A percentile compares a stretch with the other conserved stretches of the same genome.
phyloP scores from a whole-genome alignment of 2,888 invertebrate genomes.

The Hydropsyche betteni region DNA sequence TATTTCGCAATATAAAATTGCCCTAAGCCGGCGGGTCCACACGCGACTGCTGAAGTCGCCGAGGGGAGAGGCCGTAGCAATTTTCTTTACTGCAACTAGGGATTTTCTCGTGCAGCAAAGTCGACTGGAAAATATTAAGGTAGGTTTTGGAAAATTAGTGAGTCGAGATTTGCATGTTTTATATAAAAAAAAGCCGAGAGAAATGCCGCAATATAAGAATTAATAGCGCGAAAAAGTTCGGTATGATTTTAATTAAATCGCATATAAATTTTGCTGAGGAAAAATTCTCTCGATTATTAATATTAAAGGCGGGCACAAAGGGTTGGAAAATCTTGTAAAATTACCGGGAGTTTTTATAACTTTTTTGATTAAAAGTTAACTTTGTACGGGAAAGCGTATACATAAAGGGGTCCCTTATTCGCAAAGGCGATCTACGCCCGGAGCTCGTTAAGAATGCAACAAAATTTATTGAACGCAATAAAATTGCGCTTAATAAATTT shows the following conservation, averaged over 20 bases:
- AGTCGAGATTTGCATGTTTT: too few relatives aligned
- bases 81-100: slow-evolving; percentile 11
- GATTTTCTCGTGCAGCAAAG: not conserved
- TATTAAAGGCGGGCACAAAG: slow-evolving; percentile 28
- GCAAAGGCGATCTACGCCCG: slow-evolving; percentile 11
- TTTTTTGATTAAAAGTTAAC: slow-evolving; percentile 30
- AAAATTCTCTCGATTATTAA: slow-evolving; percentile 18
- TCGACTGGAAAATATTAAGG: slow-evolving; percentile 4
- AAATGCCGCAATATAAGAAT: too few relatives aligned
- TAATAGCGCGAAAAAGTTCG: too few relatives aligned
- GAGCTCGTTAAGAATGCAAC: slow-evolving; percentile 31
- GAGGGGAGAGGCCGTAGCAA: slow-evolving; percentile 6
- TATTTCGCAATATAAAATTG: slow-evolving; percentile 51
- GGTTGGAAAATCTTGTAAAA: slow-evolving; percentile 30
- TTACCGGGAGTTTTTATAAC: slow-evolving; percentile 27
- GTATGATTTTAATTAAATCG: slow-evolving; percentile 16
- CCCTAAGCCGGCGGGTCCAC: slow-evolving; percentile 43
- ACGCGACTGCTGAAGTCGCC: not conserved
- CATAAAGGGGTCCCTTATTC: slow-evolving; percentile 12
- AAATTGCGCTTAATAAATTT: slow-evolving; percentile 24
- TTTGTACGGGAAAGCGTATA: slow-evolving; percentile 10
- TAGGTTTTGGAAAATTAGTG: not conserved
- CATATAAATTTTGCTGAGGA: not conserved
- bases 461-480: slow-evolving; percentile 22
- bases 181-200: too few relatives aligned